Percentiles rank a stretch among this genome's conserved stretches.
Evolutionary conservation across 2,888 invertebrate genomes (phyloP).

Genomic region (Tetheella fluctuosa): DNA sequence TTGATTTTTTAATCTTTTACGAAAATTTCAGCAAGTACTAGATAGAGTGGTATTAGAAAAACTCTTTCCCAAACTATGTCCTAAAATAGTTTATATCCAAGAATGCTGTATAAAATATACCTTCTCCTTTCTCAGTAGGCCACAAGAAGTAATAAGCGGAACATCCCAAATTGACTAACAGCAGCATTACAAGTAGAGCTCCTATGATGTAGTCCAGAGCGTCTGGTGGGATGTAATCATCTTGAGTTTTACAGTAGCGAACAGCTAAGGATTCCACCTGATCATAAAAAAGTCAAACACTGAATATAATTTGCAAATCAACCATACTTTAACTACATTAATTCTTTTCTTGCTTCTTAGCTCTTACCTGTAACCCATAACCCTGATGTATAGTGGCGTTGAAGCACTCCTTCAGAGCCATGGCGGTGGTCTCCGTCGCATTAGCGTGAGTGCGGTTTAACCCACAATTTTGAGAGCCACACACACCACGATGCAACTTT

Average conservation of each 20-base stretch:
- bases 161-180: slow-evolving; percentile 69
- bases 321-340: too few relatives aligned
- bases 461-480: slow-evolving; percentile 68
- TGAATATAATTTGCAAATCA: too few relatives aligned
- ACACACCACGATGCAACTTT: slow-evolving; percentile 73
- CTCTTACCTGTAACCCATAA: slow-evolving; percentile 71
- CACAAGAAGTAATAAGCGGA: slow-evolving; percentile 68
- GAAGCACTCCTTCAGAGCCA: slow-evolving; percentile 58
- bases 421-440: slow-evolving; percentile 51
- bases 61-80: too few relatives aligned
- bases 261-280: slow-evolving; percentile 69
- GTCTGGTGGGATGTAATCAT: slow-evolving; percentile 62
- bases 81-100: too few relatives aligned
- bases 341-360: neutral
- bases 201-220: slow-evolving; percentile 66
- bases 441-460: slow-evolving; percentile 65
- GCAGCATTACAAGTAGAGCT: slow-evolving; percentile 52
- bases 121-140: slow-evolving; percentile 57
- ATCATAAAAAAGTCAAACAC: slow-evolving; percentile 12
- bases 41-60: too few relatives aligned
- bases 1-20: too few relatives aligned
- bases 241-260: slow-evolving; percentile 74
- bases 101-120: slow-evolving; percentile 34
- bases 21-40: too few relatives aligned
- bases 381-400: slow-evolving; percentile 63